A percentile compares a stretch with the other conserved stretches of the same genome.
phyloP scores from a whole-genome alignment of 2,888 invertebrate species.

The Cosmopolites sordidus region DNA sequence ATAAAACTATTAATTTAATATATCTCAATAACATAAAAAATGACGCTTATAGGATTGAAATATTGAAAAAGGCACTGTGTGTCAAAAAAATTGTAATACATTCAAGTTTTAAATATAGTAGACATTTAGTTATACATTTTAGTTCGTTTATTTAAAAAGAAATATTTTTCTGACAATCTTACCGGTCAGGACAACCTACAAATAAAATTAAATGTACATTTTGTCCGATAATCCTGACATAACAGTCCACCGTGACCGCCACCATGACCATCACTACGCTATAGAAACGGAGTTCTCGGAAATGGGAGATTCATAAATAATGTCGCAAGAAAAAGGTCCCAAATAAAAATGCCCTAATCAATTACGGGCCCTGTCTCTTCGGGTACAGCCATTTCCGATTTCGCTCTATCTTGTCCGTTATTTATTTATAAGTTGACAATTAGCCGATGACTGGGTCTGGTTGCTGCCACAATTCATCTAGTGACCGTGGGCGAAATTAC shows the following conservation, averaged over 20 bases:
- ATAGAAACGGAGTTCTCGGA: constrained; percentile 33
- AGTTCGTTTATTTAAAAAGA: too few relatives aligned
- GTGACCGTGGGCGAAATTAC: too few relatives aligned
- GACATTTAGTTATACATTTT: too few relatives aligned
- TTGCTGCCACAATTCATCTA: constrained; percentile 9
- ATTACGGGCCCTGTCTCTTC: constrained; percentile 39
- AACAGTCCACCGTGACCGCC: constrained; percentile 23
- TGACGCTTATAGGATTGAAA: too few relatives aligned
- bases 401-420: constrained; percentile 23
- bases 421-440: constrained; percentile 26
- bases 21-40: too few relatives aligned
- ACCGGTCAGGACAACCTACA: neutral
- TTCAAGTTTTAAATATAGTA: too few relatives aligned
- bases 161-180: too few relatives aligned
- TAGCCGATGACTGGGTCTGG: constrained; percentile 14
- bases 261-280: too few relatives aligned
- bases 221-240: neutral
- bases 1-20: too few relatives aligned
- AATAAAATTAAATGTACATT: constrained; percentile 21
- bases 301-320: constrained; percentile 46
- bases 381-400: constrained; percentile 23
- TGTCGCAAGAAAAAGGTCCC: constrained; percentile 35
- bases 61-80: too few relatives aligned
- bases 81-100: too few relatives aligned
- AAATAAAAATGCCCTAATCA: constrained; percentile 45